Conservation (phyloP, 2,113 vertebrate species). For the Plecturocebus donacophilus region DNA sequence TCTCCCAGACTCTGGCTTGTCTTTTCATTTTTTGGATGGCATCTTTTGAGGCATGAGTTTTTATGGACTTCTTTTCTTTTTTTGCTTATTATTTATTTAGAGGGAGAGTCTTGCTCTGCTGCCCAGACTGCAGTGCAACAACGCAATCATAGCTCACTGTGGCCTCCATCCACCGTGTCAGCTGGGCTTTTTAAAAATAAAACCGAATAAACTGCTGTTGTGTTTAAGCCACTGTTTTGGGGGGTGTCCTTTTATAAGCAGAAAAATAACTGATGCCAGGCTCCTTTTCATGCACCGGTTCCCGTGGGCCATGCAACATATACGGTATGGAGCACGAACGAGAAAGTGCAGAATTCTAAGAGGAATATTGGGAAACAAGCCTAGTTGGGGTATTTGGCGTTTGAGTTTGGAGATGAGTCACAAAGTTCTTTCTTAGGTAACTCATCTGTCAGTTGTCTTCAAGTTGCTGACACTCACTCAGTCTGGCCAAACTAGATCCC, state of each 20-base stretch:
- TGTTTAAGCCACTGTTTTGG: neutral
- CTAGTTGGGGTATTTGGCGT: neutral
- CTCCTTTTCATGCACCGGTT: neutral
- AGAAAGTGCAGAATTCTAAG: neutral
- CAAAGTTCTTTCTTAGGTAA: neutral
- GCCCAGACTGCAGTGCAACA: too few species aligned
- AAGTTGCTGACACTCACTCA: neutral
- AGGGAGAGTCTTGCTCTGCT: too few species aligned
- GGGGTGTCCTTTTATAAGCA: neutral
- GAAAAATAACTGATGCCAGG: neutral
- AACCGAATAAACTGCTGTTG: constrained; percentile 4
- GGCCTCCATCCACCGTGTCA: too few species aligned
- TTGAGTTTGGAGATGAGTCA: constrained; percentile 33
- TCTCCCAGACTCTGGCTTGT: neutral
- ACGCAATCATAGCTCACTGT: too few species aligned
- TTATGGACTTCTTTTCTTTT: neutral
- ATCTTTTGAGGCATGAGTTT: neutral
- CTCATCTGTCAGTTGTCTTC: neutral
- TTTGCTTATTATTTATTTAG: too few species aligned
- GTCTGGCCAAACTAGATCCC: neutral
- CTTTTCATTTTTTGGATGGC: neutral
- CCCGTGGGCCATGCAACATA: neutral
- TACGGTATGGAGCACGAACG: neutral
- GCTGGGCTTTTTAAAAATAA: neutral
- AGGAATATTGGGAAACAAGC: neutral